Base-by-base conservation (phyloP, 2,888 invertebrate genomes). In the Polyommatus iphigenia region DNA sequence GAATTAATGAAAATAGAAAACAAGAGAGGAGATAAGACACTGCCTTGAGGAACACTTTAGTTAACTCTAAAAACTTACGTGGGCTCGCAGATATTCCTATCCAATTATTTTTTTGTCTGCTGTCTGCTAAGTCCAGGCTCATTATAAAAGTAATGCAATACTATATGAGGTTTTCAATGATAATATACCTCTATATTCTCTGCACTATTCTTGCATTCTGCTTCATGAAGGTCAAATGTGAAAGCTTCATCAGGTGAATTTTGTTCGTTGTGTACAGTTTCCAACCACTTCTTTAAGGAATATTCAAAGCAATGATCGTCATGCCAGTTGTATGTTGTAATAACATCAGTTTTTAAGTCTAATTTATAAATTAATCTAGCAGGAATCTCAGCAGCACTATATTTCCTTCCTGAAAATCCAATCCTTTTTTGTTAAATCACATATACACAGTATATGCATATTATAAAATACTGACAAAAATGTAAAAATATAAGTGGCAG, bases 371-470 rank as follows among this genome's bases (percentile, higher is more conserved):
- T 92, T 79, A 96, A 95, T 80, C 95, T 88, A 15, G 96, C 95
- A 78, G 96, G 96, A 80, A 97, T 84, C 91, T 97, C 96, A 62
- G 95, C 87, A 82, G 94, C 88, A 79, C 90, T 84, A 82, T 93
- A 90, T 77, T 88, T 85, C 86, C 92, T 93, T 76, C 88, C 91
- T 86, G 85, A 79, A 79, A 81, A 75, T 29, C 15, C 13, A 67
- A 67, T 67, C 6, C 1, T 4, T 62, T 8, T 62, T 62, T 62
- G 62, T 62, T 62, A 20, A 59, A 59, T 59, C 10, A 57, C 1
- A 57, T 20, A 57, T 57, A 18, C n/a, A 57, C 20, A 32, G 32
- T 32, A 3, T 32, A 24, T 20, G 24, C 62, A 62, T 24, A 24
- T 4, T 20, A 6, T 4, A 6, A 59, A 18, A 59, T 59, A 59